phyloP scores from a whole-genome alignment of 1,140 invertebrate genomes.

The Idris sp. region DNA sequence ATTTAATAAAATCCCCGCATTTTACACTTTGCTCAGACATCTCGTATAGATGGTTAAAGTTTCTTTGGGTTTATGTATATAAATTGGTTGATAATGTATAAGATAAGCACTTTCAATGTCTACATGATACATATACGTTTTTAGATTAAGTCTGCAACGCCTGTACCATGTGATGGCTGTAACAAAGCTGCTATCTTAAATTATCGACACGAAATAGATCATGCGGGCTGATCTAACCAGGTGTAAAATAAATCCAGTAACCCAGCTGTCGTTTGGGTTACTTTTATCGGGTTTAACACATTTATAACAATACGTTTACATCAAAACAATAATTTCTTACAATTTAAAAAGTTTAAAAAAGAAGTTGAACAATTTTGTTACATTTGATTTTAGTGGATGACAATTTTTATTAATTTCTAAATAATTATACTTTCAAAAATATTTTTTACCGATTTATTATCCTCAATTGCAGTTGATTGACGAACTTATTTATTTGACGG shows the following conservation, averaged over 20 bases:
- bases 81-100: conserved; percentile 39
- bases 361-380: no score
- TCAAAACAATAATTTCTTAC: no score
- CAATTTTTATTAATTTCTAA: background rate
- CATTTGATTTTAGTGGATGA: no score
- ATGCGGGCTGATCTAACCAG: conserved; percentile 21
- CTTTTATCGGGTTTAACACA: conserved; percentile 3
- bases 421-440: no score
- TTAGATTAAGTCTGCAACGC: conserved; percentile 20
- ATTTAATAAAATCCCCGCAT: conserved; percentile 16
- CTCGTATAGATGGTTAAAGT: conserved; percentile 40
- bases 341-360: no score
- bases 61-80: conserved; percentile 32
- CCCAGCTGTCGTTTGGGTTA: conserved; percentile 29
- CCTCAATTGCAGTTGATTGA: conserved; percentile 23
- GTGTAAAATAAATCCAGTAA: no score
- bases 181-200: conserved; percentile 19
- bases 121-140: conserved; percentile 12
- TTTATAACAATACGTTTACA: no score
- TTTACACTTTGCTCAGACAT: no score
- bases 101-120: conserved; percentile 14
- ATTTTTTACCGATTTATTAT: no score
- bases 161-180: conserved; percentile 2
- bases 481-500: conserved; percentile 36
- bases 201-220: conserved; percentile 23